Percentiles rank a stretch among this genome's conserved stretches.
Evolutionary conservation across 2,797 vertebrate genomes (phyloP).

Genomic region (Cossypha dichroa): DNA sequence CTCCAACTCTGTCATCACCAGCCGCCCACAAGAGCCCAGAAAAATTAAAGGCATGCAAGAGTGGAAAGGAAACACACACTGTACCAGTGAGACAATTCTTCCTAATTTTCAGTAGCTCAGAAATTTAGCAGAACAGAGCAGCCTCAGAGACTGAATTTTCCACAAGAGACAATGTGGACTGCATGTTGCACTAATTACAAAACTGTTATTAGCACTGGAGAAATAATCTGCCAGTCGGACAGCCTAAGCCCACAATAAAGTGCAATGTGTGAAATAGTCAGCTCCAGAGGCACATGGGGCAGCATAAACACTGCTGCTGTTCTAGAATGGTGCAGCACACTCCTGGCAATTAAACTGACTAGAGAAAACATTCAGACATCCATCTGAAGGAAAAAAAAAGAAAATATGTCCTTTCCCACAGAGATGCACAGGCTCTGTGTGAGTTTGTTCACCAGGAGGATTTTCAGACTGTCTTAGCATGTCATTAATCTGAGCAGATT

Average conservation of each 20-base stretch:
- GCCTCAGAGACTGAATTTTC: neutral
- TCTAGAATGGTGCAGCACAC: neutral
- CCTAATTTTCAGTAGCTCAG: neutral
- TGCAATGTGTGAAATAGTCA: neutral
- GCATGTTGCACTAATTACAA: neutral
- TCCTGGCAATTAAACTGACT: neutral
- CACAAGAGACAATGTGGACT: neutral
- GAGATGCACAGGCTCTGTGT: fast-evolving
- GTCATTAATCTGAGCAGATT: neutral
- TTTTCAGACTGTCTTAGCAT: neutral
- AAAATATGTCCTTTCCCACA: neutral
- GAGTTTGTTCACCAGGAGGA: neutral
- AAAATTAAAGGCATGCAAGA: neutral
- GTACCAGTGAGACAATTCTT: neutral
- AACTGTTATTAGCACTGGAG: neutral
- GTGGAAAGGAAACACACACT: neutral
- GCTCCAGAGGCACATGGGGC: neutral
- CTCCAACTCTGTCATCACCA: neutral
- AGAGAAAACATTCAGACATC: neutral
- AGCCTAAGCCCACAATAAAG: neutral
- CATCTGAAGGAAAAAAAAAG: neutral
- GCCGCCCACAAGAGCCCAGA: neutral
- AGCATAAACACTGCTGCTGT: neutral
- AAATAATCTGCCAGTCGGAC: neutral
- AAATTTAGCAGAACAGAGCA: neutral